Percentiles rank a stretch among this genome's conserved stretches.
These are phyloP conservation scores for Theropithecus gelada DNA, from an alignment of 2,113 vertebrate genomes.

Conservation along the genomic window DNA sequence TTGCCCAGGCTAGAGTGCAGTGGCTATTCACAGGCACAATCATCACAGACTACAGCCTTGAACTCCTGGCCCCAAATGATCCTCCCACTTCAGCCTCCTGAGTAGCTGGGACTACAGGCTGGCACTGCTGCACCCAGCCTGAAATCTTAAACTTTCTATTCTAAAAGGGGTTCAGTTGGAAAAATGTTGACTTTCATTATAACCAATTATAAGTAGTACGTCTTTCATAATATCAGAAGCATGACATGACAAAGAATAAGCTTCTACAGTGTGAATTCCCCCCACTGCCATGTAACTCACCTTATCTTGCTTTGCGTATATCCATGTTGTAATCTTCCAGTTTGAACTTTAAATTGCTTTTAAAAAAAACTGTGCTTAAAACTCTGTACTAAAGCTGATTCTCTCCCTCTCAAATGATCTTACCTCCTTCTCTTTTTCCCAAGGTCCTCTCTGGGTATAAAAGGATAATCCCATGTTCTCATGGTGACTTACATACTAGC, in stretches of 20 bases:
- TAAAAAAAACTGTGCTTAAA: neutral
- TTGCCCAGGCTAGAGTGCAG: neutral
- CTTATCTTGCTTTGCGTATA: neutral
- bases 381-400: neutral
- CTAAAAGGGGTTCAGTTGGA: neutral
- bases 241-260: neutral
- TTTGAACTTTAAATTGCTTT: neutral
- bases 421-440: neutral
- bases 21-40: neutral
- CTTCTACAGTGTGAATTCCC: neutral
- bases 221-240: neutral
- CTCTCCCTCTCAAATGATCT: neutral
- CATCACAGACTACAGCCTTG: neutral
- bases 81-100: neutral
- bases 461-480: neutral
- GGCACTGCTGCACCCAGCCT: neutral
- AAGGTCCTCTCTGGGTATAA: neutral
- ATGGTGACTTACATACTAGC: neutral
- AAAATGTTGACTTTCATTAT: neutral
- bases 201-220: neutral
- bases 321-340: neutral
- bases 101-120: neutral
- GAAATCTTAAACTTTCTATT: slow-evolving; percentile 58
- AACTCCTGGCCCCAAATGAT: neutral
- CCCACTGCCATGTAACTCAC: neutral